Evolutionary conservation across 2,888 invertebrate genomes (phyloP), one percentile per base, ranked within the genome.

Genomic region (Megalurothrips usitatus): DNA sequence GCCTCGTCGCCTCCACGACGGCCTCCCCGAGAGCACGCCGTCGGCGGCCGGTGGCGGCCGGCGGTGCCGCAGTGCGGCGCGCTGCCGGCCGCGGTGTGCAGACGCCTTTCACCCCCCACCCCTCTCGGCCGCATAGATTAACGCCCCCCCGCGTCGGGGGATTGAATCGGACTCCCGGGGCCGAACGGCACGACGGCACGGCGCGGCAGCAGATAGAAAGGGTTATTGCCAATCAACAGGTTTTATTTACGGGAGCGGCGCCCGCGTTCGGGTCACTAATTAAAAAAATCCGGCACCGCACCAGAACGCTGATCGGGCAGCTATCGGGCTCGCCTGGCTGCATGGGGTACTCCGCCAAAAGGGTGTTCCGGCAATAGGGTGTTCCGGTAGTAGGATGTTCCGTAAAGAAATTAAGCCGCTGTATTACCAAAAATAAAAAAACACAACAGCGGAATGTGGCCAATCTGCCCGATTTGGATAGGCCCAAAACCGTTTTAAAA

Each of bases 151-250:
- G 68, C n/a, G 68, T 12, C 17, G 12, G 6, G 68, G 23, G 23
- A 75, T 75, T 23, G 68, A 75, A 75, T 75, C 26, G 68, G 26
- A 75, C 68, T 26, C 68, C 12, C 26, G 68, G 68, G 68, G 34
- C 34, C 34, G 34, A 17, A 52, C 52, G 52, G 14, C 52, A 3
- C 52, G n/a, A n/a, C n/a, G 58, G 19, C 14, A 58, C 58, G 58
- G 19, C 52, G 52, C 52, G 52, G 1, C 52, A 43, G 34, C 34
- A 43, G 34, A 43, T 2, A 2, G 34, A 6, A 58, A 23, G 12
- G 68, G 23, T 75, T 75, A 75, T 75, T 75, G 68, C 23, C 23
- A 26, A 1, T 23, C 68, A 75, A 75, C 68, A 75, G 68, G 68
- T 75, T 75, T 75, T 75, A 75, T 75, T 75, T 75, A 75, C 68